Percentiles rank a stretch among this genome's conserved stretches.
Conservation (phyloP, 2,797 vertebrate species). For the Molossus alvarezi region DNA sequence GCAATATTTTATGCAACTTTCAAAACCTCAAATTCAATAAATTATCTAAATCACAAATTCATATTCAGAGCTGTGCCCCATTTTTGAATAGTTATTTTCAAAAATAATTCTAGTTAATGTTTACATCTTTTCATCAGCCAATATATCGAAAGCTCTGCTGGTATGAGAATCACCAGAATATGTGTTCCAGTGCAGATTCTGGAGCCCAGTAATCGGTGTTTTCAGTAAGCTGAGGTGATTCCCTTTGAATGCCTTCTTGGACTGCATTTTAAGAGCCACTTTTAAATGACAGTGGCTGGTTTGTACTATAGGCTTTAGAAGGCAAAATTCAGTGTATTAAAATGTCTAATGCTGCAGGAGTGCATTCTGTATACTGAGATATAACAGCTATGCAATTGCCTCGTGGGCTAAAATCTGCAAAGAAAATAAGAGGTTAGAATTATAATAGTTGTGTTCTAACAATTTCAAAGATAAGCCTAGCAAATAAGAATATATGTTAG, state of each 20-base stretch:
- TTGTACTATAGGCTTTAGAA: slow-evolving; percentile 43
- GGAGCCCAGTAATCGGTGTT: not conserved
- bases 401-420: not conserved
- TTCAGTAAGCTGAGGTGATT: slow-evolving; percentile 25
- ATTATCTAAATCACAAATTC: slow-evolving; percentile 6
- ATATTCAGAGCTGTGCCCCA: not conserved
- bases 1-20: slow-evolving; percentile 44
- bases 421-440: not conserved
- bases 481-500: slow-evolving; percentile 17
- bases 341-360: not conserved
- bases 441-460: not conserved
- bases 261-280: not conserved
- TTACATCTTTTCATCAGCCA: slow-evolving; percentile 7
- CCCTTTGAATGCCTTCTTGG: slow-evolving; percentile 4
- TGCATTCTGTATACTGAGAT: not conserved
- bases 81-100: slow-evolving; percentile 58
- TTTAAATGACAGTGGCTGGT: not conserved
- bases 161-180: not conserved
- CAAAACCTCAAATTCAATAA: slow-evolving; percentile 27
- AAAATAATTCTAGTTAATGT: slow-evolving; percentile 19
- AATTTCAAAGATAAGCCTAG: slow-evolving; percentile 19
- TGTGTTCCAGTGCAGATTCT: slow-evolving; percentile 3
- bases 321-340: not conserved
- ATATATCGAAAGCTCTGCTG: slow-evolving; percentile 42
- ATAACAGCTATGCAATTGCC: not conserved